phyloP scores from a whole-genome alignment of 2,888 invertebrate genomes.

The Andrena chrysosceles region DNA sequence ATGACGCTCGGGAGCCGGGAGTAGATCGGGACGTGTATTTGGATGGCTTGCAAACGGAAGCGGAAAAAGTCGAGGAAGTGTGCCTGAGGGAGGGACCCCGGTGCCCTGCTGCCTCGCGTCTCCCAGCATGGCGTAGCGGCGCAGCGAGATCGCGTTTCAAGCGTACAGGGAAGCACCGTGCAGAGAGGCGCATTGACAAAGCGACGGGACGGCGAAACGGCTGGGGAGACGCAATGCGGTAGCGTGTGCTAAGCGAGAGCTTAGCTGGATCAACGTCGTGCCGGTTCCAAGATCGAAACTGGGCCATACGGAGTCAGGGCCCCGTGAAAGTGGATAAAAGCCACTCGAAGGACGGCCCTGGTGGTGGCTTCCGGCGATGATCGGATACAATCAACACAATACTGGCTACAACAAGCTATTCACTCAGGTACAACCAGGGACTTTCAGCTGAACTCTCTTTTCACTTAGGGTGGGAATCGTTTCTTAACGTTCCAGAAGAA shows the following conservation, averaged over 20 bases:
- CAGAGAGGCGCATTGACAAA: background rate
- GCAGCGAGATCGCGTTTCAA: conserved; percentile 29
- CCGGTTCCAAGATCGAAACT: conserved; percentile 30
- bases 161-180: conserved; percentile 1
- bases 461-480: no score
- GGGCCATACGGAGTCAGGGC: conserved; percentile 44
- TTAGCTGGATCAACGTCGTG: conserved; percentile 59
- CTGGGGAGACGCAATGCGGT: conserved; percentile 73
- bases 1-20: conserved; percentile 24
- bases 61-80: conserved; percentile 79
- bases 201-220: conserved; percentile 17
- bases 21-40: conserved; percentile 65
- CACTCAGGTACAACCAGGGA: conserved; percentile 88
- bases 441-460: background rate
- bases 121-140: conserved; percentile 68
- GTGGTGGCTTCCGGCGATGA: conserved; percentile 86
- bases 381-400: conserved; percentile 91
- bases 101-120: conserved; percentile 48
- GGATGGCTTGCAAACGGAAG: conserved; percentile 83
- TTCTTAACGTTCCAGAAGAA: no score
- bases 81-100: conserved; percentile 59
- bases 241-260: conserved; percentile 66
- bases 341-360: conserved; percentile 69
- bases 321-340: conserved; percentile 49
- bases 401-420: conserved; percentile 94